Percentiles rank a stretch among this genome's conserved stretches.
Conservation (phyloP, 2,888 invertebrate genomes). For the Cosmorhoe ocellata region DNA sequence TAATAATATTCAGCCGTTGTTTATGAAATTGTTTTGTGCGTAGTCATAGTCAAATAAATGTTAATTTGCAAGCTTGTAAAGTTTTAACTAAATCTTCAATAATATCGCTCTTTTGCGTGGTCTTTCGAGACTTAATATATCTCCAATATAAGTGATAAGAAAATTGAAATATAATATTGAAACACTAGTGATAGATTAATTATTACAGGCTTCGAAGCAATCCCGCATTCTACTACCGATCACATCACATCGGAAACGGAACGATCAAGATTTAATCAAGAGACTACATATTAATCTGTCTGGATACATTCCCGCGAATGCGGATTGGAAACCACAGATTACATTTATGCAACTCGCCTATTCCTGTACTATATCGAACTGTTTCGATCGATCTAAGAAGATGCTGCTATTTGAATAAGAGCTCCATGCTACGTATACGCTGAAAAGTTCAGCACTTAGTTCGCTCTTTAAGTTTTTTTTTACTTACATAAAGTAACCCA, state of each 20-base stretch:
- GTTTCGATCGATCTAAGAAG: background rate
- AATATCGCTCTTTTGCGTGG: too few relatives aligned
- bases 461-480: too few relatives aligned
- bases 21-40: background rate
- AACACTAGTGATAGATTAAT: background rate
- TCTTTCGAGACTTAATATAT: too few relatives aligned
- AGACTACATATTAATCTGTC: conserved; percentile 8
- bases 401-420: background rate
- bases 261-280: conserved; percentile 17
- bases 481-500: too few relatives aligned
- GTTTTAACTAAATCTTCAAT: too few relatives aligned
- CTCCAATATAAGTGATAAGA: too few relatives aligned
- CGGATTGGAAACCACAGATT: conserved; percentile 19
- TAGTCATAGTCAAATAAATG: too few relatives aligned
- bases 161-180: too few relatives aligned
- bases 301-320: conserved; percentile 8
- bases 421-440: too few relatives aligned
- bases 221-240: background rate
- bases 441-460: too few relatives aligned
- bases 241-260: conserved; percentile 5
- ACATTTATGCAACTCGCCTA: conserved; percentile 8
- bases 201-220: background rate
- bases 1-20: conserved; percentile 8
- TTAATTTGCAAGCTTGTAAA: too few relatives aligned
- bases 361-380: background rate